A percentile compares a stretch with the other conserved stretches of the same genome.
phyloP scores from a whole-genome alignment of 2,888 invertebrate genomes.

The Resseliella maxima region DNA sequence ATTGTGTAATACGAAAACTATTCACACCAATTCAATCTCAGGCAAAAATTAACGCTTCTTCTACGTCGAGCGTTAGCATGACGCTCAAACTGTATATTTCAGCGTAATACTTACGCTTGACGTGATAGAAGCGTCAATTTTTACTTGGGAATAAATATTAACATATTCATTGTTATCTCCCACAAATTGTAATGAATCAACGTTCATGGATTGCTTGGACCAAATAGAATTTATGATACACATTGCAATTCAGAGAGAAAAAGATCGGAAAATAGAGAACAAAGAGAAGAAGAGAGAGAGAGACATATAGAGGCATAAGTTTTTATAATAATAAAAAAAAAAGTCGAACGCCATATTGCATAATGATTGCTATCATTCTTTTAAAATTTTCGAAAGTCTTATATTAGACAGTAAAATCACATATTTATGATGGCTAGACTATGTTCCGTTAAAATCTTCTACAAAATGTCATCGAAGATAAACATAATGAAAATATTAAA shows the following conservation, averaged over 20 bases:
- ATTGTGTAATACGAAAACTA: too few relatives aligned
- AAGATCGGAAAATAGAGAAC: too few relatives aligned
- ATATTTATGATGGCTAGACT: conserved; percentile 44
- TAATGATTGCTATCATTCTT: neutral
- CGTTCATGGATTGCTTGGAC: neutral
- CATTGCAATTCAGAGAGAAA: too few relatives aligned
- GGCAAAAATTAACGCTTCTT: too few relatives aligned
- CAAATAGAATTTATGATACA: neutral
- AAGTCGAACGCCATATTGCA: neutral
- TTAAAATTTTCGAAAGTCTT: neutral
- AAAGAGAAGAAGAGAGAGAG: neutral
- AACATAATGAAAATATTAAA: neutral
- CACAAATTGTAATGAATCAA: conserved; percentile 37
- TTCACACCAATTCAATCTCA: too few relatives aligned
- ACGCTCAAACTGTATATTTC: too few relatives aligned
- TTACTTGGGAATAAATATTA: too few relatives aligned
- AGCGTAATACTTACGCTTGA: too few relatives aligned
- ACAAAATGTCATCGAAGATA: neutral
- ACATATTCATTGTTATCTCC: conserved; percentile 16
- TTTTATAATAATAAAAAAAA: too few relatives aligned
- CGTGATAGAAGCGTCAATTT: too few relatives aligned
- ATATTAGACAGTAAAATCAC: neutral
- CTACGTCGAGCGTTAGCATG: too few relatives aligned
- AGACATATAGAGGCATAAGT: too few relatives aligned
- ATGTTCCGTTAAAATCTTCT: neutral